Conservation (phyloP, 2,113 vertebrate genomes). For the Sigmodon hispidus region DNA sequence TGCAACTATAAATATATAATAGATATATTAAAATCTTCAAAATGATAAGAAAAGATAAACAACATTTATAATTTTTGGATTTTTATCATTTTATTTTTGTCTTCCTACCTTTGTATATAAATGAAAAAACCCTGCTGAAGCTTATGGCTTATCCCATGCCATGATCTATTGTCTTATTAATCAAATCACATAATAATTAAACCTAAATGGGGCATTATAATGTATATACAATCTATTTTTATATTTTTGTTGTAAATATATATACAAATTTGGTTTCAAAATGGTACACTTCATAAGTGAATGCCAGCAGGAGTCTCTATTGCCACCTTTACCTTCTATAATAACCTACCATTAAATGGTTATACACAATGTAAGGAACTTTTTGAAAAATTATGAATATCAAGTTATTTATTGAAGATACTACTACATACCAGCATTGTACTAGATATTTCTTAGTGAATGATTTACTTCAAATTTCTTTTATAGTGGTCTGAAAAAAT, state of each 20-base stretch:
- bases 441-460: neutral
- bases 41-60: neutral
- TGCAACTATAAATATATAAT: too few species aligned
- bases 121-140: neutral
- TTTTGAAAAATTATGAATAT: neutral
- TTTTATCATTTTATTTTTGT: neutral
- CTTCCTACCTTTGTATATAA: neutral
- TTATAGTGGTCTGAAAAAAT: neutral
- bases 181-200: neutral
- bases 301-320: neutral
- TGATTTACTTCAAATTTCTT: neutral
- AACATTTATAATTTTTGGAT: conserved; percentile 27
- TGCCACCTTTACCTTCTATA: neutral
- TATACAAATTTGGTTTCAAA: neutral
- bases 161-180: neutral
- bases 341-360: neutral
- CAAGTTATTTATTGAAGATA: neutral
- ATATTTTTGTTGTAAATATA: neutral
- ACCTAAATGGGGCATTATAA: neutral
- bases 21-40: neutral
- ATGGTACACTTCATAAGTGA: neutral
- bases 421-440: neutral
- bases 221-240: neutral
- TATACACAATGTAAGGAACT: neutral
- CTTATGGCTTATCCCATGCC: neutral